Evolutionary conservation across 2,113 vertebrate species (phyloP).

Genomic region (Gobio gobio): DNA sequence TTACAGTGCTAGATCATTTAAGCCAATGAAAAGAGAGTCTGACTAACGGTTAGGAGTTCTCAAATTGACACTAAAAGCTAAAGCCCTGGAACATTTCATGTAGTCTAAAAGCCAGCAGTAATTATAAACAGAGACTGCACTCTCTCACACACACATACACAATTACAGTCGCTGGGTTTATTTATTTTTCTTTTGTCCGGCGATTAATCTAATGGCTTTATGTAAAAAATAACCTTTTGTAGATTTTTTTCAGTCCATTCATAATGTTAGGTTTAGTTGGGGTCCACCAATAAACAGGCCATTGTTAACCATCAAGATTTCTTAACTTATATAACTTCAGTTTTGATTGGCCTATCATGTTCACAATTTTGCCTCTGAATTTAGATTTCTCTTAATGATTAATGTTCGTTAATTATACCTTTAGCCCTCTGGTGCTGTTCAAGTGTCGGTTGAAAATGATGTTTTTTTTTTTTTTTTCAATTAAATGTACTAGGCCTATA

Average conservation of each 20-base stretch:
- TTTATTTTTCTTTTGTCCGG: neutral
- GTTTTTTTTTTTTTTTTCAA: no score
- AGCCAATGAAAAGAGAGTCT: conserved; percentile 21
- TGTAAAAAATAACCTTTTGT: neutral
- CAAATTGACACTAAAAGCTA: conserved; percentile 38
- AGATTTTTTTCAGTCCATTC: neutral
- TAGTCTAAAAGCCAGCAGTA: conserved; percentile 45
- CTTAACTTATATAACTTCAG: neutral
- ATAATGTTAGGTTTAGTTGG: neutral
- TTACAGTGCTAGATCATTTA: conserved; percentile 28
- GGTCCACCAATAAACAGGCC: neutral
- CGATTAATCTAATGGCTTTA: neutral
- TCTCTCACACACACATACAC: neutral
- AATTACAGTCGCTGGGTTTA: conserved; percentile 3
- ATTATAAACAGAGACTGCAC: conserved; percentile 24
- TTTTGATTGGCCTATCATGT: neutral
- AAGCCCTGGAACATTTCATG: conserved; percentile 28
- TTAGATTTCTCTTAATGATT: neutral
- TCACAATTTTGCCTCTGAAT: neutral
- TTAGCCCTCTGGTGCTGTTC: no score
- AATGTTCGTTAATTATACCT: neutral
- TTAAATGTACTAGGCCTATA: no score
- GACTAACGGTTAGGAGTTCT: conserved; percentile 22
- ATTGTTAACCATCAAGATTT: neutral
- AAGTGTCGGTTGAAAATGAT: no score